These are phyloP conservation scores for Heterodera filipjevi DNA, from an alignment of 2,888 invertebrate species.

Conservation along the genomic window DNA sequence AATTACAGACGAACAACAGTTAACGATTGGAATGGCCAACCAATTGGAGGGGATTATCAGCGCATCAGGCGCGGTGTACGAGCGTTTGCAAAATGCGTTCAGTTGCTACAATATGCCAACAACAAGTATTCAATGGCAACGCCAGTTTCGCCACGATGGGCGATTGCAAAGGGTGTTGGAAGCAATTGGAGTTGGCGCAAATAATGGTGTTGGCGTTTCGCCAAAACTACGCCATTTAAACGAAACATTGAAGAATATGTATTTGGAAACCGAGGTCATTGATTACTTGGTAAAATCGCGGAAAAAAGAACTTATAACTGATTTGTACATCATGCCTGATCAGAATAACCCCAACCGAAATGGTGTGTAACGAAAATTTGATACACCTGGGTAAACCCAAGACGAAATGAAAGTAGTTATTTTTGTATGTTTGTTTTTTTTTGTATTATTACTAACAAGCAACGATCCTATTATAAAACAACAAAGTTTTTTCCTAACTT, in stretches of 20 bases:
- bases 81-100: not conserved
- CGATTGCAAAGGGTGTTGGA: not conserved
- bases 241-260: not conserved
- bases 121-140: not conserved
- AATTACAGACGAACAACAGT: not conserved
- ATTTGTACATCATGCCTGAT: not conserved
- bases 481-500: too few relatives aligned
- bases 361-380: too few relatives aligned
- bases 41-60: not conserved
- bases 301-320: too few relatives aligned
- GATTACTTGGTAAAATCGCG: not conserved
- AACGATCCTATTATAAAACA: too few relatives aligned
- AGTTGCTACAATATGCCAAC: not conserved
- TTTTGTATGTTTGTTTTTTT: too few relatives aligned
- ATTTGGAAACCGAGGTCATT: not conserved
- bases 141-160: not conserved
- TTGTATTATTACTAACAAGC: too few relatives aligned
- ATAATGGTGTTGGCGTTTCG: not conserved
- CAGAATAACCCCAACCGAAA: too few relatives aligned
- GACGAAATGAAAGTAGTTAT: too few relatives aligned
- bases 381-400: too few relatives aligned
- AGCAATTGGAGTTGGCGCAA: not conserved
- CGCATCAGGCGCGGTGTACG: not conserved
- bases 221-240: not conserved
- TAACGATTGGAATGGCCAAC: not conserved